Base-by-base conservation (phyloP, 2,797 vertebrate species). In the Thamnophis elegans region DNA sequence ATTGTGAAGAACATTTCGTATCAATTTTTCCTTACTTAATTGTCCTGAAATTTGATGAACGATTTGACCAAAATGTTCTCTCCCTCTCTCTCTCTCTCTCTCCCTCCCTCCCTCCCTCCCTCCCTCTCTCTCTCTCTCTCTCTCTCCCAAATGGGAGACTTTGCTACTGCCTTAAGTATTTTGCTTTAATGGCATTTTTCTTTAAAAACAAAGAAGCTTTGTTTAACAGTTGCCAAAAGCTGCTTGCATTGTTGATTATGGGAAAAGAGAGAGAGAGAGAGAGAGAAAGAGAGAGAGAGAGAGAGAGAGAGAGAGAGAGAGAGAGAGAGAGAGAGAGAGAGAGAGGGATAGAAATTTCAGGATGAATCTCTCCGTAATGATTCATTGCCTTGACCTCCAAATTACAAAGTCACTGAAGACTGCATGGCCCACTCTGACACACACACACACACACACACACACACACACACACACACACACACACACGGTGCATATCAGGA, bases 331-430 rank as follows among this genome's bases (percentile, higher is more conserved):
- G 60, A 65, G 55, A 55, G 56, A 58, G 16, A 58, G 1, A 20
- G 18, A 20, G 5, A 10, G 62, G 62, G 20, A 59, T 2, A 36
- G 68, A 73, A 32, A 73, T 78, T 10, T 42, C 68, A 42, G 32
- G 68, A 42, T 78, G 68, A 78, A 78, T 2, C n/a, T 73, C 32
- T 73, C 68, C 1, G 10, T 73, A 73, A 36, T 36, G 14, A 73
- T 36, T 10, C 68, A 73, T 89, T 92, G 91, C 93, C 93, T 95
- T 97, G 97, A 97, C 97, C 97, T 98, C 97, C 96, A 96, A 95
- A 95, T 93, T 94, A 92, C 95, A 94, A 93, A 94, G 95, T 95
- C 95, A 96, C 92, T 94, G 90, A 92, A 96, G 28, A 73, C 2
- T 10, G 68, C 68, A 73, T 73, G 32, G 14, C 16, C 32, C 16